Base-by-base conservation (phyloP, 1,140 invertebrate species). In the Archegozetes longisetosus region DNA sequence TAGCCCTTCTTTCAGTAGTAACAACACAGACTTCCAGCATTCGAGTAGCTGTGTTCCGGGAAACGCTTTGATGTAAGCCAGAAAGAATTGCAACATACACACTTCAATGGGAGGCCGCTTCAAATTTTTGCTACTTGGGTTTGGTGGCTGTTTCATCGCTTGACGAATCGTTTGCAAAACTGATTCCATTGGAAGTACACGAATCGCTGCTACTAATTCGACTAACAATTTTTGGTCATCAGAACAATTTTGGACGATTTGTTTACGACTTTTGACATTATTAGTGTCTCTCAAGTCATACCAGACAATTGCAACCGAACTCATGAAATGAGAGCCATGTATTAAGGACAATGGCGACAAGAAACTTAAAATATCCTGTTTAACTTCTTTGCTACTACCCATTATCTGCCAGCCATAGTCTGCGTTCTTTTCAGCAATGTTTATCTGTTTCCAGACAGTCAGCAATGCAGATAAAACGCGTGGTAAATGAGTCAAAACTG, bases 231-330 rank as follows among this genome's bases (percentile, higher is more conserved):
- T 76, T 70, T 89, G 86, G 63, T 84, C 81, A 23, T 79, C 72
- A 71, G 79, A 82, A 17, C 81, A 80, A 66, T 79, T 77, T 6
- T 82, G 80, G 61, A 83, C 4, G 6, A 6, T 12, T 50, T 20
- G n/a, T n/a, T 55, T 20, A 4, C 28, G 14, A 40, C 17, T 40
- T n/a, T 55, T 22, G 12, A 25, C 22, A 51, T 14, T 29, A 24
- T 53, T 40, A 24, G 6, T 47, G 28, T 72, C 69, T 62, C 80
- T 75, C 53, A 82, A 75, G 66, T 90, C 87, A 69, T 86, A 82
- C 88, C 89, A 92, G 32, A 86, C 86, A 47, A 89, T 82, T n/a
- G 86, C 85, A 61, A 93, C 78, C 14, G 88, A 84, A 22, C 83
- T 82, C 53, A 94, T 73, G 62, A 94, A 86, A 68, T 84, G 84